These are phyloP conservation scores for Trichechus manatus DNA, from an alignment of 2,113 vertebrate genomes.

Conservation along the genomic window DNA sequence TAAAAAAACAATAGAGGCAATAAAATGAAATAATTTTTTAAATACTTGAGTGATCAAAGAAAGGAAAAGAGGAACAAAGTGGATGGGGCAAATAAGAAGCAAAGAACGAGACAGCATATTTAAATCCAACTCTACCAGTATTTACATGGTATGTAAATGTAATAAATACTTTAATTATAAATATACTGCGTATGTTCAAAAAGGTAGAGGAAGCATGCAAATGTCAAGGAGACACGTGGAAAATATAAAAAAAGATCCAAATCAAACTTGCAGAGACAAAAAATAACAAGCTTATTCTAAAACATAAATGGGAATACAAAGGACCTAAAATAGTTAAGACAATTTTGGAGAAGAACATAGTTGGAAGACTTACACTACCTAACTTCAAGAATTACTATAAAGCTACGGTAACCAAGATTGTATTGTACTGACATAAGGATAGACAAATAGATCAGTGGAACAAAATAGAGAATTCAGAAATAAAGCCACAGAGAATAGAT, in stretches of 20 bases:
- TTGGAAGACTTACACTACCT: not conserved
- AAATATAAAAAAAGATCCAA: not conserved
- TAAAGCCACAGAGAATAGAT: not conserved
- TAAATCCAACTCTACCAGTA: not conserved
- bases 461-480: not conserved
- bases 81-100: not conserved
- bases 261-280: not conserved
- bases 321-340: not conserved
- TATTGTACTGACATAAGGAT: not conserved
- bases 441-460: not conserved
- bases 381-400: constrained; percentile 2
- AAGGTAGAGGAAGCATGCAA: not conserved
- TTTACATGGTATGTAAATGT: not conserved
- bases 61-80: not conserved
- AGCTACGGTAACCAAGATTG: not conserved
- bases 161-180: constrained; percentile 9
- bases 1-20: not conserved
- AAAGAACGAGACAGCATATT: not conserved
- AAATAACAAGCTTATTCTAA: constrained; percentile 23
- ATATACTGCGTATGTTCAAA: not conserved
- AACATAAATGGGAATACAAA: constrained; percentile 36
- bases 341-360: not conserved
- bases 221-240: not conserved
- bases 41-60: not conserved
- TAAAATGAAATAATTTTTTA: not conserved